Evolutionary conservation across 1,140 invertebrate species (phyloP), one percentile per base, ranked within the genome.

Genomic region (Heliothis subflexa): DNA sequence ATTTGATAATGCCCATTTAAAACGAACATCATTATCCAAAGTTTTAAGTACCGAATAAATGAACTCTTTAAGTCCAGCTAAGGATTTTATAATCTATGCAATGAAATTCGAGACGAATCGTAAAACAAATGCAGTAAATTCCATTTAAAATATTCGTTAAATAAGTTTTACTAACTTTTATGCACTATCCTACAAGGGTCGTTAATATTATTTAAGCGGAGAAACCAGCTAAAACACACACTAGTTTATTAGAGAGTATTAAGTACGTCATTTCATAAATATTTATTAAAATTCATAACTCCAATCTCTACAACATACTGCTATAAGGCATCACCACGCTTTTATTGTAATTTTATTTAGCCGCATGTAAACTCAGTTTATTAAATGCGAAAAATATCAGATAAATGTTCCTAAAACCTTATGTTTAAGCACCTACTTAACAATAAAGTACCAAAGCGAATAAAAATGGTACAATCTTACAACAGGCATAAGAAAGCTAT

Each of bases 401-500:
- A 40, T 40, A 9, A 40, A 40, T 40, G 33, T 1, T 40, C 5
- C 2, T 66, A 13, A 18, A n/a, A 47, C 47, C 40, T 47, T 9
- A 66, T 7, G 4, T 16, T 28, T 28, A 40, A 40, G 33, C 18
- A 68, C n/a, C 11, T 40, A 47, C 11, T 12, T 13, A 3, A n/a
- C 10, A 49, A 45, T 25, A 3, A 18, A 13, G 14, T 57, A 25
- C 21, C 21, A 45, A 59, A 7, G 16, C 3, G 28, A 40, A 40
- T 47, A 66, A 25, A 66, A 76, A 18, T 66, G 16, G 62, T 50
- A 66, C 33, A 61, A 40, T 49, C 62, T 45, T 55, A 66, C 49
- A 75, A 45, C 62, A 66, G 5, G 16, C 25, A 66, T 66, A 76
- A 76, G 74, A 55, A 52, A 14, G 16, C 61, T 45, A 78, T 78